Percentiles rank a stretch among this genome's conserved stretches.
Conservation (phyloP, 2,888 invertebrate species). For the Caenorhabditis macrosperma region DNA sequence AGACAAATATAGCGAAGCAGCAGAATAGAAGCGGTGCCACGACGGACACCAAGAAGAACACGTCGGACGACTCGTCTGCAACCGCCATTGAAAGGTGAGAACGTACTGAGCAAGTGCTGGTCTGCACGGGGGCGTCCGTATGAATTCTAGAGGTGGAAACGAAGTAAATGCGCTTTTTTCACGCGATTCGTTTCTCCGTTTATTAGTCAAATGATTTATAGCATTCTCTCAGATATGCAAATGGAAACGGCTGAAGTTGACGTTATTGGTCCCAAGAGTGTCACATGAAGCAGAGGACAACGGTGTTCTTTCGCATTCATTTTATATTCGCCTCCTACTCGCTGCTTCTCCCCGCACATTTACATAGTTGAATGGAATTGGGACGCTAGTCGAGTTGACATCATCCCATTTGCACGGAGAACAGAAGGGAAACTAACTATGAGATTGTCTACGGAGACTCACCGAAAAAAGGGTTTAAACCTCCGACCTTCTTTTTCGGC, state of each 20-base stretch:
- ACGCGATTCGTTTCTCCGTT: slow-evolving; percentile 35
- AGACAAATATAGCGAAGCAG: slow-evolving; percentile 72
- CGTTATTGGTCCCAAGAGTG: slow-evolving; percentile 29
- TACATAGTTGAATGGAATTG: slow-evolving; percentile 2
- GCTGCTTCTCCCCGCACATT: background rate
- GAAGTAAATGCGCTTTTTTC: slow-evolving; percentile 21
- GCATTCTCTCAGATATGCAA: slow-evolving; percentile 30
- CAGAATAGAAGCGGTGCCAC: slow-evolving; percentile 70
- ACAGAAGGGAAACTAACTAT: slow-evolving; percentile 4
- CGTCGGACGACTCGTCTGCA: slow-evolving; percentile 64
- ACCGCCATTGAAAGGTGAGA: slow-evolving; percentile 19
- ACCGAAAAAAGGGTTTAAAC: slow-evolving; percentile 39
- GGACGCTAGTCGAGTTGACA: slow-evolving; percentile 1
- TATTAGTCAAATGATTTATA: slow-evolving; percentile 47
- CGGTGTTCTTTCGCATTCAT: slow-evolving; percentile 20
- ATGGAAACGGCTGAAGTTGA: slow-evolving; percentile 40
- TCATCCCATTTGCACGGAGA: slow-evolving; percentile 10
- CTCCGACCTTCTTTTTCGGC: slow-evolving; percentile 44
- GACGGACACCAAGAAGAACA: slow-evolving; percentile 68
- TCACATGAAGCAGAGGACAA: slow-evolving; percentile 15
- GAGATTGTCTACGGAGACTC: slow-evolving; percentile 26
- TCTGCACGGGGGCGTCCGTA: background rate
- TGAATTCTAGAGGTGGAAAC: background rate
- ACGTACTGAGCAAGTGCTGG: background rate
- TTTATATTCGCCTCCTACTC: background rate